These are phyloP conservation scores for Priocnemis perturbator DNA, from an alignment of 2,888 invertebrate genomes.

Conservation along the genomic window DNA sequence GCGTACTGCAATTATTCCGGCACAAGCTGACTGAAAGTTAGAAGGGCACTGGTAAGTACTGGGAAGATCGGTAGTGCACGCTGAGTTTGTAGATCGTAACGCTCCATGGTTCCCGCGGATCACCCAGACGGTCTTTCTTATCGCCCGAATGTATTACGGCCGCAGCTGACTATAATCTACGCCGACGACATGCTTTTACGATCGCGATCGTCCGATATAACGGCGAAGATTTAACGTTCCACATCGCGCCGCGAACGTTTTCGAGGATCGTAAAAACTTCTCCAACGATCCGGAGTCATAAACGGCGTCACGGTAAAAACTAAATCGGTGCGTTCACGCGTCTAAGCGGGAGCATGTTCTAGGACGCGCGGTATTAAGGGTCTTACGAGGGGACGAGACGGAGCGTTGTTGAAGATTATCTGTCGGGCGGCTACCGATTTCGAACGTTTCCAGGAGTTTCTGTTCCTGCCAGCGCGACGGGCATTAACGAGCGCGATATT, in stretches of 20 bases:
- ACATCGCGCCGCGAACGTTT: constrained; percentile 5
- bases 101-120: background rate
- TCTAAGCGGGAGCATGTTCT: constrained; percentile 22
- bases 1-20: too few species aligned
- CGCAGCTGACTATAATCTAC: background rate
- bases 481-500: constrained; percentile 21
- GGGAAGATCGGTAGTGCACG: too few species aligned
- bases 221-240: constrained; percentile 24
- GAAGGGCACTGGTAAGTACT: too few species aligned
- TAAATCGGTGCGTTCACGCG: constrained; percentile 32
- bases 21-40: too few species aligned
- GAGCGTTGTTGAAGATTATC: constrained; percentile 7
- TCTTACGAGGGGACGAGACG: background rate
- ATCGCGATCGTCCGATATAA: background rate
- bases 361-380: background rate
- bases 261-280: constrained; percentile 47
- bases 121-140: background rate
- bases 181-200: background rate
- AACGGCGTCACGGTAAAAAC: constrained; percentile 41
- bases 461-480: too few species aligned
- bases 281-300: constrained; percentile 11
- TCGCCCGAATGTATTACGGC: too few species aligned
- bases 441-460: too few species aligned
- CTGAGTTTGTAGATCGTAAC: too few species aligned
- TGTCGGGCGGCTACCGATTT: too few species aligned